Percentiles rank a stretch among this genome's conserved stretches.
These are phyloP conservation scores for Stenurella melanura DNA, from an alignment of 2,888 invertebrate genomes.

Conservation along the genomic window DNA sequence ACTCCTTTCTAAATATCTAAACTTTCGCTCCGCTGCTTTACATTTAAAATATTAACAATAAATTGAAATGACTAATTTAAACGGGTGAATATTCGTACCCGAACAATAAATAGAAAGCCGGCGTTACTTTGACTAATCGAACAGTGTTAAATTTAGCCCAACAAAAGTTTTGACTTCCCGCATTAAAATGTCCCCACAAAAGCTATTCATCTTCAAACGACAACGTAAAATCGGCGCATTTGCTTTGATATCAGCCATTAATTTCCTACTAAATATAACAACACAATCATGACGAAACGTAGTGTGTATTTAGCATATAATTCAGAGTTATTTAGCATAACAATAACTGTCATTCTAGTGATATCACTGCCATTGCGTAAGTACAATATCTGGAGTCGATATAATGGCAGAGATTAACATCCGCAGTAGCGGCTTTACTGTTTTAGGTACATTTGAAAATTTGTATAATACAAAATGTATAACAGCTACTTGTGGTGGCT, in stretches of 20 bases:
- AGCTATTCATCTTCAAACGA: constrained; percentile 21
- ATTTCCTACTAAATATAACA: constrained; percentile 32
- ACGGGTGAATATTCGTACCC: background rate
- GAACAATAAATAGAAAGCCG: background rate
- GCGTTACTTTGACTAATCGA: background rate
- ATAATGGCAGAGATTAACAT: background rate
- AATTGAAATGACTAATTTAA: no score
- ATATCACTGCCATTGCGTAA: constrained; percentile 23
- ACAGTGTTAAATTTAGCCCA: background rate
- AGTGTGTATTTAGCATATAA: constrained; percentile 33
- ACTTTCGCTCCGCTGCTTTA: no score
- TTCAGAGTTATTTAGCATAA: constrained; percentile 21
- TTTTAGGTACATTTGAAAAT: background rate
- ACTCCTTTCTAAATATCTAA: no score
- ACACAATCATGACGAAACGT: constrained; percentile 23
- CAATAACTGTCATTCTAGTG: constrained; percentile 29
- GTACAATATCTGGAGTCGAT: constrained; percentile 24
- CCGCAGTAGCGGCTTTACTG: background rate
- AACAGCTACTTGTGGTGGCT: no score
- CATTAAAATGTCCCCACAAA: constrained; percentile 20
- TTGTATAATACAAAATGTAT: background rate
- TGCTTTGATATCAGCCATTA: constrained; percentile 33
- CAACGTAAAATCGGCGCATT: constrained; percentile 26
- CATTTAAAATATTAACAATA: no score
- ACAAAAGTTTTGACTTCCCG: background rate